Percentiles rank a stretch among this genome's conserved stretches.
These are phyloP conservation scores for Crotophaga sulcirostris DNA, from an alignment of 2,113 vertebrate genomes.

Conservation along the genomic window DNA sequence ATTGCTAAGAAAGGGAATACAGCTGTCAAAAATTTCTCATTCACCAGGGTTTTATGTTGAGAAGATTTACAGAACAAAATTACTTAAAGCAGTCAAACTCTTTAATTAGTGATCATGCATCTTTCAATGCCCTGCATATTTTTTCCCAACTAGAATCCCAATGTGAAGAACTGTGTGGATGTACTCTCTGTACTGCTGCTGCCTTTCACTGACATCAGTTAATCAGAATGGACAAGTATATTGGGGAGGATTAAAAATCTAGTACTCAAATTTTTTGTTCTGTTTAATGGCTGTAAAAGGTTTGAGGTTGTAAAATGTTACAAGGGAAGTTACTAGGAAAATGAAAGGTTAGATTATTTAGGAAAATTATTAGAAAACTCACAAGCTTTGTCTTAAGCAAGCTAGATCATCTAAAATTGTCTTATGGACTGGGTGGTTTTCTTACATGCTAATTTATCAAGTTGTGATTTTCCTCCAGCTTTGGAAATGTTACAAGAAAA, in stretches of 20 bases:
- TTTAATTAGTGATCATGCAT: not conserved
- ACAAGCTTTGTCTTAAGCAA: not conserved
- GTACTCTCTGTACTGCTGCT: not conserved
- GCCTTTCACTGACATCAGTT: not conserved
- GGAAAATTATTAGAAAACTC: not conserved
- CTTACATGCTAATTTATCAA: not conserved
- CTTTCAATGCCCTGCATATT: not conserved
- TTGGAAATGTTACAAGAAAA: not conserved
- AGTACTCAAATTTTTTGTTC: not conserved
- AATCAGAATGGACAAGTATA: not conserved
- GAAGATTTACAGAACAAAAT: not conserved
- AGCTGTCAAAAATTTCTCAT: not conserved
- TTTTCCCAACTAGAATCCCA: not conserved
- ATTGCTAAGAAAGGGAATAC: not conserved
- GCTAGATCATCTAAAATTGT: not conserved
- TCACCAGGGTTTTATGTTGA: not conserved
- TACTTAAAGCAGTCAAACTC: not conserved
- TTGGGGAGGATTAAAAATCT: not conserved
- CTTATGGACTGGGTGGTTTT: not conserved
- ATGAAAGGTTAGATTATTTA: not conserved
- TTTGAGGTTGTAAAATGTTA: not conserved
- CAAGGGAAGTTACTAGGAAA: not conserved
- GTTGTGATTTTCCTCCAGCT: not conserved
- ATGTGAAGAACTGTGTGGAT: fast-evolving
- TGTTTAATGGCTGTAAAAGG: not conserved